These are phyloP conservation scores for Tenualosa thibaudeaui DNA, from an alignment of 2,797 vertebrate species.

Conservation along the genomic window DNA sequence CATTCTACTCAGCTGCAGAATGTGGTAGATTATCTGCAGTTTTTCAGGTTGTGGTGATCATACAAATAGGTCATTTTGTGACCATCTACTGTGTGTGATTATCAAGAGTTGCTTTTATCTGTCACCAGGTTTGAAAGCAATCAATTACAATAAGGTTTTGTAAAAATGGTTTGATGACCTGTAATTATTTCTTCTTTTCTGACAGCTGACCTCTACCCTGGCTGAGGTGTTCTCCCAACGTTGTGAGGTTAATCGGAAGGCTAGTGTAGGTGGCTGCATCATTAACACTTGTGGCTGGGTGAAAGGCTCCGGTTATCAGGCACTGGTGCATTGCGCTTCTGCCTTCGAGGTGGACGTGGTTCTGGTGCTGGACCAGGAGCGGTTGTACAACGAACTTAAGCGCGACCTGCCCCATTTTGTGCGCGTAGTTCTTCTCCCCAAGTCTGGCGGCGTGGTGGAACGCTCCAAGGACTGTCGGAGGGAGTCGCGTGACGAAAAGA, in stretches of 20 bases:
- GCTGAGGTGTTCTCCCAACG: slow-evolving; percentile 95
- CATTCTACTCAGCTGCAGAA: too few species aligned
- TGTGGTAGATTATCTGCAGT: too few species aligned
- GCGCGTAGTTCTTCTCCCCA: slow-evolving; percentile 90
- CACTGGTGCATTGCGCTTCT: slow-evolving; percentile 92
- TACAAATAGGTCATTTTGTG: not conserved
- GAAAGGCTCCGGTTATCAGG: slow-evolving; percentile 96
- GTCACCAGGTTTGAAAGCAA: not conserved
- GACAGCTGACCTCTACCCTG: slow-evolving; percentile 88
- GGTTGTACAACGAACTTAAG: slow-evolving; percentile 96
- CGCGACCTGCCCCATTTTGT: slow-evolving; percentile 96
- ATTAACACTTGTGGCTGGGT: slow-evolving; percentile 99
- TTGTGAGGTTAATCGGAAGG: slow-evolving; percentile 93
- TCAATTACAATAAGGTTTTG: not conserved
- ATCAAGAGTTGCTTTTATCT: not conserved
- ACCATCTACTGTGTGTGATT: not conserved
- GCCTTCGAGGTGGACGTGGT: slow-evolving; percentile 98
- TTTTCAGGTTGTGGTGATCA: too few species aligned
- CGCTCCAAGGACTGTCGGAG: slow-evolving; percentile 94
- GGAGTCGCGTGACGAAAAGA: slow-evolving; percentile 90
- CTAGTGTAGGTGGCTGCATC: slow-evolving; percentile 93
- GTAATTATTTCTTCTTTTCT: not conserved
- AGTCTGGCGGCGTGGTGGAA: slow-evolving; percentile 92
- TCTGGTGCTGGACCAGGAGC: slow-evolving; percentile 94
- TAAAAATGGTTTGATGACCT: not conserved